These are phyloP conservation scores for Pachycephala philippinensis DNA, from an alignment of 2,113 vertebrate genomes.

Conservation along the genomic window DNA sequence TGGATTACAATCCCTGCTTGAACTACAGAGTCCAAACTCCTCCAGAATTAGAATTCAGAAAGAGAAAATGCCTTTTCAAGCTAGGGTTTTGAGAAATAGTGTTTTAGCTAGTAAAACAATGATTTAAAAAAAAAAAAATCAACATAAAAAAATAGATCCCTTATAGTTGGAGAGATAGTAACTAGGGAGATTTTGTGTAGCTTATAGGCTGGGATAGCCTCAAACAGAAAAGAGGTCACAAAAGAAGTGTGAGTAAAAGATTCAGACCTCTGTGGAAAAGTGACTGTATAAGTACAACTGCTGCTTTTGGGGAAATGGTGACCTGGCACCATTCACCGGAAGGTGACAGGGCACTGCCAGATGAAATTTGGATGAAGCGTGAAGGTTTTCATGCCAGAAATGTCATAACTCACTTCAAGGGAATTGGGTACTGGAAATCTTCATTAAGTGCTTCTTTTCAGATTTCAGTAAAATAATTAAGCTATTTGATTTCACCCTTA, in stretches of 20 bases:
- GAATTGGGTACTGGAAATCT: background rate
- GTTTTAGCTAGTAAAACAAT: background rate
- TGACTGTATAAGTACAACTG: rapidly evolving
- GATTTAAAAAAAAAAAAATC: background rate
- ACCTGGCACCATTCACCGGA: background rate
- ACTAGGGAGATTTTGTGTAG: background rate
- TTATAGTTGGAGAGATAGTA: background rate
- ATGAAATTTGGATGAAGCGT: background rate
- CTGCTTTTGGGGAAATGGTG: background rate
- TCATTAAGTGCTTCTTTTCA: constrained; percentile 20
- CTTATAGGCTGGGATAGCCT: background rate
- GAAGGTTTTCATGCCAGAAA: background rate
- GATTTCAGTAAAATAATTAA: constrained; percentile 38
- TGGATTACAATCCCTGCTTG: background rate
- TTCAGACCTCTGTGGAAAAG: background rate
- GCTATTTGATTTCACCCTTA: constrained; percentile 33
- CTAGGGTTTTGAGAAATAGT: background rate
- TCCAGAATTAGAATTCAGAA: background rate
- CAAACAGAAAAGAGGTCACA: background rate
- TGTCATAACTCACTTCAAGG: constrained; percentile 24
- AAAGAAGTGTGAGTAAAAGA: background rate
- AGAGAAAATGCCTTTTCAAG: background rate
- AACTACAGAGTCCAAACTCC: background rate
- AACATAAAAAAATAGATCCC: background rate
- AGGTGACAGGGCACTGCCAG: background rate